Evolutionary conservation across 2,797 vertebrate genomes (phyloP).

Genomic region (Malurus leucopterus): DNA sequence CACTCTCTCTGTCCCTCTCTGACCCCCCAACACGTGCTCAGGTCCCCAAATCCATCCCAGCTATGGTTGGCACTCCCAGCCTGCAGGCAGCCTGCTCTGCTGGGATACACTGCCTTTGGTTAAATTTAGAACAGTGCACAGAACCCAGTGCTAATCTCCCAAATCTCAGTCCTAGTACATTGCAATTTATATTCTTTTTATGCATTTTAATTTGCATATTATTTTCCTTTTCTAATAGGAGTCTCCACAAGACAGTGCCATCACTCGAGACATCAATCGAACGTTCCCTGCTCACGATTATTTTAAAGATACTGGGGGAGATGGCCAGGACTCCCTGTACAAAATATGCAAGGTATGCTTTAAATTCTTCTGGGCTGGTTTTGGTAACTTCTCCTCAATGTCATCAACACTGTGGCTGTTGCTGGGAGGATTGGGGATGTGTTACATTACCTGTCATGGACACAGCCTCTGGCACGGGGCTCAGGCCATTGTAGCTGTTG

Average conservation of each 20-base stretch:
- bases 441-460: not conserved
- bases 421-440: not conserved
- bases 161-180: not conserved
- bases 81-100: not conserved
- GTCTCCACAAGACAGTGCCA: constrained; percentile 97
- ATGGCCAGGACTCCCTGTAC: constrained; percentile 97
- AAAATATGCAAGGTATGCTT: constrained; percentile 96
- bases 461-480: not conserved
- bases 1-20: not conserved
- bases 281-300: constrained; percentile 98
- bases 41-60: not conserved
- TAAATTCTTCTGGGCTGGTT: not conserved
- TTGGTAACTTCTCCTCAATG: not conserved
- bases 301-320: constrained; percentile 98
- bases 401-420: not conserved
- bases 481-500: rapidly evolving
- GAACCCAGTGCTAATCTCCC: not conserved
- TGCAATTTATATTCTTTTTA: not conserved
- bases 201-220: not conserved
- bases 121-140: not conserved
- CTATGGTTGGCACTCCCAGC: not conserved
- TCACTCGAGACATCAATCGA: constrained; percentile 96
- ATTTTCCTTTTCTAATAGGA: constrained; percentile 73
- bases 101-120: not conserved
- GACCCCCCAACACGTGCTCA: constrained; percentile 4